These are phyloP conservation scores for Beris morrisii DNA, from an alignment of 2,888 invertebrate species.

Conservation along the genomic window DNA sequence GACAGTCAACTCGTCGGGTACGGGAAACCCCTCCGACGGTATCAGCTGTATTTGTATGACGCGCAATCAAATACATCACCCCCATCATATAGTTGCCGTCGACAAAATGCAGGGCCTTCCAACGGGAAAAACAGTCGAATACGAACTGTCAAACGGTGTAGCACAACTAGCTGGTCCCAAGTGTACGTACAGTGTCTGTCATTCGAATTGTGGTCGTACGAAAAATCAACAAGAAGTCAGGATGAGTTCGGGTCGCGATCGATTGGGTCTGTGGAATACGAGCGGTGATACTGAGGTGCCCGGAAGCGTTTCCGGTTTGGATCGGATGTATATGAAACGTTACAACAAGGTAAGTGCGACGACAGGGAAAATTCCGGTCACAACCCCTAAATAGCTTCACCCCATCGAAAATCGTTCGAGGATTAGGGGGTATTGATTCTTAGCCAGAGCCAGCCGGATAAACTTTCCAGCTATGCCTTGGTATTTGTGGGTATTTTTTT, in stretches of 20 bases:
- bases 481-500: neutral
- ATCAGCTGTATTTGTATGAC: constrained; percentile 28
- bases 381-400: neutral
- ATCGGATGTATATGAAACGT: constrained; percentile 49
- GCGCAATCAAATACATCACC: neutral
- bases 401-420: constrained; percentile 2
- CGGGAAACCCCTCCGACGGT: constrained; percentile 11
- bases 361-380: constrained; percentile 4
- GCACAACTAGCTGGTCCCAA: constrained; percentile 43
- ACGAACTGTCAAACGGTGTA: constrained; percentile 52
- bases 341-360: constrained; percentile 52
- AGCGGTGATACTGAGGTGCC: constrained; percentile 49
- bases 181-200: neutral
- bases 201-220: neutral
- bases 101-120: constrained; percentile 15
- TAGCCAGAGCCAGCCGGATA: neutral
- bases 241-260: constrained; percentile 45
- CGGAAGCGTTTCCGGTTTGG: constrained; percentile 50
- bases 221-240: constrained; percentile 8
- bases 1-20: neutral
- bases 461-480: neutral
- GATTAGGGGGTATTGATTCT: constrained; percentile 12
- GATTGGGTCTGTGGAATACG: constrained; percentile 50
- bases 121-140: constrained; percentile 49
- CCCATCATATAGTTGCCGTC: neutral